Conservation (phyloP, 2,888 invertebrate species). For the Leptinotarsa peninsularis region DNA sequence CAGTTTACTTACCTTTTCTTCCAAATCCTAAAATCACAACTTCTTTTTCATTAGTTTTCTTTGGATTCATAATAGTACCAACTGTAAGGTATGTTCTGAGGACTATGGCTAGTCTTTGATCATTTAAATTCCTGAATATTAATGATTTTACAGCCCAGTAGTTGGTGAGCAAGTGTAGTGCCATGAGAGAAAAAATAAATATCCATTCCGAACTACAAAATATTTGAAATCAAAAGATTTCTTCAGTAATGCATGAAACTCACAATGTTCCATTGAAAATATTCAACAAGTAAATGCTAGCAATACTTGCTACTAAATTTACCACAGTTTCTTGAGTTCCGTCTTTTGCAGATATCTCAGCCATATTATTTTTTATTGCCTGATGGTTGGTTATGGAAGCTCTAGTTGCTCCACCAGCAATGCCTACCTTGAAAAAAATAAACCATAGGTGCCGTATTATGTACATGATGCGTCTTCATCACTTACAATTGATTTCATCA, state of each 20-base stretch:
- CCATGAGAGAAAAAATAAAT: constrained; percentile 80
- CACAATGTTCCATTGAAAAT: constrained; percentile 71
- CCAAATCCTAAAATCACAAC: constrained; percentile 74
- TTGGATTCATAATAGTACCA: constrained; percentile 72
- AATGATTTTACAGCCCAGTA: constrained; percentile 87
- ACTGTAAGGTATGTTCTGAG: constrained; percentile 76
- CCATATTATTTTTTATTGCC: constrained; percentile 89
- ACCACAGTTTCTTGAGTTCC: constrained; percentile 97
- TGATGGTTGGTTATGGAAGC: constrained; percentile 95
- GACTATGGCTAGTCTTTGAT: constrained; percentile 78
- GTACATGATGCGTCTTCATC: constrained; percentile 61
- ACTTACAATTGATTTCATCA: constrained; percentile 88
- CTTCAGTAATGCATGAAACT: constrained; percentile 47
- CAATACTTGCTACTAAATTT: constrained; percentile 86
- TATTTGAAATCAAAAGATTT: constrained; percentile 23
- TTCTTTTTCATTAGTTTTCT: constrained; percentile 78
- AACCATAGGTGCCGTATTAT: not conserved
- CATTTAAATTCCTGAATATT: constrained; percentile 84
- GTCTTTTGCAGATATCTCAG: constrained; percentile 94
- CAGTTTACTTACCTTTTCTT: constrained; percentile 57
- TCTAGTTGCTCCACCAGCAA: constrained; percentile 88
- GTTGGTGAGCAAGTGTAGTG: constrained; percentile 87
- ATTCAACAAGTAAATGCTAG: constrained; percentile 82
- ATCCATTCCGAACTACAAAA: constrained; percentile 76
- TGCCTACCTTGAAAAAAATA: constrained; percentile 62